phyloP scores from a whole-genome alignment of 1,140 invertebrate species.

The Neotoxoptera formosana region DNA sequence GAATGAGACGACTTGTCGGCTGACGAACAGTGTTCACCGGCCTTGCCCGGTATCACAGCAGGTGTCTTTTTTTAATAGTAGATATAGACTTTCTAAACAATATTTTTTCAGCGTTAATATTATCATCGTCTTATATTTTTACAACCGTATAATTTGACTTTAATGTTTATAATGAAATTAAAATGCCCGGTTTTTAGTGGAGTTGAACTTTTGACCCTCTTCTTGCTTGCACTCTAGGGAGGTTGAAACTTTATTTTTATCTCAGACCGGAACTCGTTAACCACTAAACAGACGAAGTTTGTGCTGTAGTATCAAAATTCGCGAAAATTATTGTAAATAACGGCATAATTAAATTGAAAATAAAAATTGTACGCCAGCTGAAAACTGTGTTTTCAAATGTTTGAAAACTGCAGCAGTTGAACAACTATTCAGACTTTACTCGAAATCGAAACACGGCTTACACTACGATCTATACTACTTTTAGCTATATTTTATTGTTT shows the following conservation, averaged over 20 bases:
- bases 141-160: slow-evolving; percentile 40
- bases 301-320: not conserved
- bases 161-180: slow-evolving; percentile 43
- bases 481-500: not conserved
- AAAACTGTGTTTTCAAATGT: not conserved
- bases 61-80: not conserved
- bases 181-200: not conserved
- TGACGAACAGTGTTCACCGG: not conserved
- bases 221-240: not conserved
- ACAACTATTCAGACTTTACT: not conserved
- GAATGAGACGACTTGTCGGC: not conserved
- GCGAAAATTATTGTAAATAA: not conserved
- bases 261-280: slow-evolving; percentile 22
- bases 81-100: not conserved
- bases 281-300: slow-evolving; percentile 36
- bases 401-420: not conserved
- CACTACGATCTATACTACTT: not conserved
- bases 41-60: not conserved
- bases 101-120: not conserved
- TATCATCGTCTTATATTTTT: not conserved
- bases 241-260: slow-evolving; percentile 38
- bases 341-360: not conserved
- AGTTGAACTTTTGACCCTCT: slow-evolving; percentile 50
- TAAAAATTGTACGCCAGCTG: not conserved
- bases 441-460: not conserved